Conservation (phyloP, 1,140 invertebrate species). For the Dinoponera quadriceps region DNA sequence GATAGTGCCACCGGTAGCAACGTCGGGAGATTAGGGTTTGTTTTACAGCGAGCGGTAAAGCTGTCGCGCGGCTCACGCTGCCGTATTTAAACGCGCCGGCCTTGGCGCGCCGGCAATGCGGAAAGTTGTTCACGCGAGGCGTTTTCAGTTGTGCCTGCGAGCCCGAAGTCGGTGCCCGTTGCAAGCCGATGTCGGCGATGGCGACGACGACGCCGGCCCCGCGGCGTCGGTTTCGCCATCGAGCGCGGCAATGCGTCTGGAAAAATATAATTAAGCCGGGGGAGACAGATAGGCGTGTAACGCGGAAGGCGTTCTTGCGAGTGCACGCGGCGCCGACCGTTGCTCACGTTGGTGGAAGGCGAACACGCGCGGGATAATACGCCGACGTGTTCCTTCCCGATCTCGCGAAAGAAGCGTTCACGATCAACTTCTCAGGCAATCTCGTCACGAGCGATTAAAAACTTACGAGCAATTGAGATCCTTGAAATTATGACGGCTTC, state of each 20-base stretch:
- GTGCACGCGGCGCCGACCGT: neutral
- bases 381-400: no score
- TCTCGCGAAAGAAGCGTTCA: no score
- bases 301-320: neutral
- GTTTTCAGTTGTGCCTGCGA: constrained; percentile 46
- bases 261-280: constrained; percentile 61
- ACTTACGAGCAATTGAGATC: no score
- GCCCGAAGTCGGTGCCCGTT: constrained; percentile 17
- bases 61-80: constrained; percentile 80
- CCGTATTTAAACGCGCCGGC: constrained; percentile 78
- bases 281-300: neutral
- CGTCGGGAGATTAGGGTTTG: constrained; percentile 84
- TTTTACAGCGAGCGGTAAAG: constrained; percentile 85
- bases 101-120: constrained; percentile 42
- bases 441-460: no score
- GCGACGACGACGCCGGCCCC: no score
- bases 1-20: constrained; percentile 83
- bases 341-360: no score
- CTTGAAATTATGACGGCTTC: no score
- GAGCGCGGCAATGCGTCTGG: neutral
- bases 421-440: no score
- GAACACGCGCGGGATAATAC: no score
- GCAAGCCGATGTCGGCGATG: no score
- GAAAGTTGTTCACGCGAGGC: constrained; percentile 34
- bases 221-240: neutral